phyloP scores from a whole-genome alignment of 1,140 invertebrate genomes.

The Glomeris maerens region DNA sequence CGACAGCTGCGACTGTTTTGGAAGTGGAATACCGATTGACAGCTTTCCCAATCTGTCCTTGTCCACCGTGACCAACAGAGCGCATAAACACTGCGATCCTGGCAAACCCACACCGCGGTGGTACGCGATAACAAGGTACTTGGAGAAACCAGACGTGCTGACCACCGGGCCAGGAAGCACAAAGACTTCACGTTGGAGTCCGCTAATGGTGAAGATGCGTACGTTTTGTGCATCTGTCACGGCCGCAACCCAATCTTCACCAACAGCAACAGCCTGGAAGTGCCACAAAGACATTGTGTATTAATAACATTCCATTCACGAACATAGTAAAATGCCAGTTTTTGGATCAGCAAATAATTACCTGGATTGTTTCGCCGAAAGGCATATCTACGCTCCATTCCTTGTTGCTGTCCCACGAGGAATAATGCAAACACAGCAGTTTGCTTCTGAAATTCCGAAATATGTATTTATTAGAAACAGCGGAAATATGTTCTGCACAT shows the following conservation, averaged over 20 bases:
- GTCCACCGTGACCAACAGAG: constrained; percentile 28
- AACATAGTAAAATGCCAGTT: too few species aligned
- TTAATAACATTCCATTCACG: constrained; percentile 3
- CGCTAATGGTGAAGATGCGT: constrained; percentile 66
- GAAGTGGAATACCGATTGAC: constrained; percentile 35
- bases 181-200: constrained; percentile 66
- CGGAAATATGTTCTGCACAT: too few species aligned
- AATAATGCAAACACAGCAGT: constrained; percentile 55
- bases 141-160: constrained; percentile 47
- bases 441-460: constrained; percentile 35
- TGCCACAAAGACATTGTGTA: neutral
- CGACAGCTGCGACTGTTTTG: constrained; percentile 50
- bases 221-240: constrained; percentile 57
- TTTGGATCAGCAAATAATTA: constrained; percentile 14
- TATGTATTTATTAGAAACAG: neutral
- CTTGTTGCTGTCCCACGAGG: constrained; percentile 60
- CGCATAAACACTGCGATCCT: constrained; percentile 34
- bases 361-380: constrained; percentile 51
- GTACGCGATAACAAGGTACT: constrained; percentile 59
- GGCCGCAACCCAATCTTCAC: constrained; percentile 56
- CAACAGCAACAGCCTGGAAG: constrained; percentile 50
- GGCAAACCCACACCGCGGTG: constrained; percentile 45
- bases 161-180: constrained; percentile 55
- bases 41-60: constrained; percentile 15
- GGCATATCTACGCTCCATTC: constrained; percentile 72